Conservation (phyloP, 1,140 invertebrate genomes). For the Aphis craccivora region DNA sequence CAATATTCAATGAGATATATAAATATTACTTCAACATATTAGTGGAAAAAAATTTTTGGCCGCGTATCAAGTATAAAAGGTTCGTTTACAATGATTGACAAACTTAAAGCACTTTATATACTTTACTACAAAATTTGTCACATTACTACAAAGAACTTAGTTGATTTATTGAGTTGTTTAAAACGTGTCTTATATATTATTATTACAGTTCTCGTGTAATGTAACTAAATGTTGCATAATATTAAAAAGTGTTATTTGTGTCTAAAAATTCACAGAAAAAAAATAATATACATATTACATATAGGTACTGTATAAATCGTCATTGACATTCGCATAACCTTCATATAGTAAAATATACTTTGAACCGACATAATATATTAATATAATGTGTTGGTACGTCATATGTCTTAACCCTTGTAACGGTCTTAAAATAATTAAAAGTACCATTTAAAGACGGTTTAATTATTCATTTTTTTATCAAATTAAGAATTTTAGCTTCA, state of each 20-base stretch:
- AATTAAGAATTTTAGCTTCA: no score
- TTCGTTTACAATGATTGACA: neutral
- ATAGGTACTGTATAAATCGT: neutral
- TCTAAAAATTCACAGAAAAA: neutral
- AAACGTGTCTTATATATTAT: neutral
- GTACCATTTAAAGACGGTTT: neutral
- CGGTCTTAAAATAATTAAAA: neutral
- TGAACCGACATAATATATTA: neutral
- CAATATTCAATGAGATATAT: neutral
- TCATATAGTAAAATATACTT: constrained; percentile 8
- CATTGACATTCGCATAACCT: neutral
- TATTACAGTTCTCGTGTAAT: neutral
- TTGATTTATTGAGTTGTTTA: neutral
- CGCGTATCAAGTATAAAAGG: neutral
- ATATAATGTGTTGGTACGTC: neutral
- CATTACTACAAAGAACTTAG: neutral
- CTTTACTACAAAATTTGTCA: neutral
- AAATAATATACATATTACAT: neutral
- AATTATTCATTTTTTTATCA: no score
- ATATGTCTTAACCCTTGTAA: no score
- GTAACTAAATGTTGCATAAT: neutral
- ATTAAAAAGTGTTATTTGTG: neutral
- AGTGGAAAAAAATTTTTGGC: neutral
- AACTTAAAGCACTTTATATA: neutral
- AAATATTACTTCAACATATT: neutral